Evolutionary conservation across 2,888 invertebrate species (phyloP).

Genomic region (Mesopsocus fuscifrons): DNA sequence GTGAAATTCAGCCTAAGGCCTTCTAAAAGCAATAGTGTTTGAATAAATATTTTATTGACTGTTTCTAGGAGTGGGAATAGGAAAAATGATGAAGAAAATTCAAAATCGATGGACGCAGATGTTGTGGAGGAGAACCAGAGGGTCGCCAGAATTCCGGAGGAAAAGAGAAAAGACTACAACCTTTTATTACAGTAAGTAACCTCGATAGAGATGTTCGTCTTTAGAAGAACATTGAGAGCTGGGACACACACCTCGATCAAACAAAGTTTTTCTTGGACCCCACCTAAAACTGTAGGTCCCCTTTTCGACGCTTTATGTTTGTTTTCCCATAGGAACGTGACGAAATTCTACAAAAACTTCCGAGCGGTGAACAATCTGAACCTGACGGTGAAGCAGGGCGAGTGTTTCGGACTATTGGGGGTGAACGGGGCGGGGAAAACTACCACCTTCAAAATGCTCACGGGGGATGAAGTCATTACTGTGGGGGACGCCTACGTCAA

Average conservation of each 20-base stretch:
- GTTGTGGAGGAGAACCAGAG: slow-evolving; percentile 17
- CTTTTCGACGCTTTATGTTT: too few species aligned
- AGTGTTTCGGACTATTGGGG: slow-evolving; percentile 67
- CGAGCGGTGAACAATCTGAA: slow-evolving; percentile 63
- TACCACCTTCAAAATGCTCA: slow-evolving; percentile 77
- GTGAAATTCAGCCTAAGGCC: too few species aligned
- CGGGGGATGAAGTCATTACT: slow-evolving; percentile 56
- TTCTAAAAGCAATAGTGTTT: neutral
- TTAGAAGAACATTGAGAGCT: too few species aligned
- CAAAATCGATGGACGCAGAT: slow-evolving; percentile 18
- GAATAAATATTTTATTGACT: too few species aligned
- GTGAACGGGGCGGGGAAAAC: slow-evolving; percentile 81
- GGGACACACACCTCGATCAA: too few species aligned
- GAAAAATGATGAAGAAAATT: too few species aligned
- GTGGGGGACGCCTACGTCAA: slow-evolving; percentile 50
- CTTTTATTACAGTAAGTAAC: slow-evolving; percentile 11
- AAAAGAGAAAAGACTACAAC: slow-evolving; percentile 7
- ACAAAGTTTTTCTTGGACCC: too few species aligned
- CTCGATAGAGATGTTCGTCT: neutral
- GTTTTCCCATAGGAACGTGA: slow-evolving; percentile 38
- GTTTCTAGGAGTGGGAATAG: too few species aligned
- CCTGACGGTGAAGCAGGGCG: slow-evolving; percentile 44
- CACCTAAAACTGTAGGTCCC: too few species aligned
- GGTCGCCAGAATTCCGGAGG: slow-evolving; percentile 35
- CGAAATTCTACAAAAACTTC: slow-evolving; percentile 54